A percentile compares a stretch with the other conserved stretches of the same genome.
Conservation (phyloP, 2,888 invertebrate species). For the Sepioteuthis lessoniana region DNA sequence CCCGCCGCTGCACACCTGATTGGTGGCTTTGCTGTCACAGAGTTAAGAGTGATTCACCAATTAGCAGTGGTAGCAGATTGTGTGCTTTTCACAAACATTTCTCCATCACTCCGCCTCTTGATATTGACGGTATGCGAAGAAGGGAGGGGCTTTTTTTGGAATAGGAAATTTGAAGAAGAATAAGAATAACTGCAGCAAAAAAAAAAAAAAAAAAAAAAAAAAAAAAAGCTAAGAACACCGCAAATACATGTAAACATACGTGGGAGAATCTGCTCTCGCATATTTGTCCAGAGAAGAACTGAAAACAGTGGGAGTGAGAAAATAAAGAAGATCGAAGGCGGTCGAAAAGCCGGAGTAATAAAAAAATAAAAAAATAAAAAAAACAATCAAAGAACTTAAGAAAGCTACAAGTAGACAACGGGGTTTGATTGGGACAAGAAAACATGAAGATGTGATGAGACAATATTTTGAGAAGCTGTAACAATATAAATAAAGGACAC, state of each 20-base stretch:
- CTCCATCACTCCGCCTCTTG: neutral
- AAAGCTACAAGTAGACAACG: no score
- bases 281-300: neutral
- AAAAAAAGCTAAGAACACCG: neutral
- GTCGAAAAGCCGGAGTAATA: no score
- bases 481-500: no score
- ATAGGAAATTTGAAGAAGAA: no score
- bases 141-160: neutral
- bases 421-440: no score
- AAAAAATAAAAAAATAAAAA: no score
- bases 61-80: neutral
- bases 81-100: neutral
- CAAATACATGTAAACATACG: neutral
- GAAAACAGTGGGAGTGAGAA: neutral
- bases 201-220: neutral
- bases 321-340: no score
- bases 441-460: no score
- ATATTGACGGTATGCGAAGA: neutral
- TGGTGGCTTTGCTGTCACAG: neutral
- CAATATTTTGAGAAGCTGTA: no score
- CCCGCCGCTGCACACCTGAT: neutral
- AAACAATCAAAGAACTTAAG: no score
- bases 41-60: neutral
- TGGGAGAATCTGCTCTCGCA: neutral
- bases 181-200: no score